Percentiles rank a stretch among this genome's conserved stretches.
phyloP scores from a whole-genome alignment of 2,797 vertebrate species.

The Poeciliopsis paucimaculata region DNA sequence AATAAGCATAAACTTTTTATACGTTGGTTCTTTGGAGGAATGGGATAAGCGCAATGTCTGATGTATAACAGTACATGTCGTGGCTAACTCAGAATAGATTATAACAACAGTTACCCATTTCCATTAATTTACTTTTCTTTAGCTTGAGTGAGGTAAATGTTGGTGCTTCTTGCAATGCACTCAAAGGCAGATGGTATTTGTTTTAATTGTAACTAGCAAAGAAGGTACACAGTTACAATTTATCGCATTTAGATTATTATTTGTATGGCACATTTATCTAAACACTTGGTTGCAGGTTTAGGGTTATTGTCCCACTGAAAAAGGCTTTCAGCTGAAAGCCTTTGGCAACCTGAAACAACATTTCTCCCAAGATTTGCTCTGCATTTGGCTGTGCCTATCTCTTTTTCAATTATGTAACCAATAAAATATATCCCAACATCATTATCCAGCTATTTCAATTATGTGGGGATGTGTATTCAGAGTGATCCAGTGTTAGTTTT shows the following conservation, averaged over 20 bases:
- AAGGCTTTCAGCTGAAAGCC: background rate
- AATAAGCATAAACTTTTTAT: conserved; percentile 30
- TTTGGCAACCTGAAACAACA: background rate
- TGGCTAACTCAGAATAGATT: background rate
- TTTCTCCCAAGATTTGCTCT: background rate
- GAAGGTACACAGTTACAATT: background rate
- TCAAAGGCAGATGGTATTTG: conserved; percentile 12
- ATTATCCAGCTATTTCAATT: background rate
- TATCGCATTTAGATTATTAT: background rate
- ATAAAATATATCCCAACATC: background rate
- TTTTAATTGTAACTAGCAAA: background rate
- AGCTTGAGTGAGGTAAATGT: conserved; percentile 15
- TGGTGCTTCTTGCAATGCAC: conserved; percentile 11
- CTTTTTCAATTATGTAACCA: background rate
- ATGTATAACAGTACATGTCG: conserved; percentile 25
- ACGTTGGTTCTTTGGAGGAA: conserved; percentile 3
- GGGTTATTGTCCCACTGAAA: background rate
- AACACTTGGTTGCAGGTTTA: background rate
- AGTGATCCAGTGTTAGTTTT: background rate
- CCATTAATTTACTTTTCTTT: conserved; percentile 11
- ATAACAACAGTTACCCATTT: conserved; percentile 4
- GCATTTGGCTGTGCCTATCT: background rate
- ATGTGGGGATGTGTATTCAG: background rate
- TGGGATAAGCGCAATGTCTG: conserved; percentile 16
- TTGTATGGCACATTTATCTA: background rate